Evolutionary conservation across 2,888 invertebrate genomes (phyloP).

Genomic region (Caenorhabditis virilis): DNA sequence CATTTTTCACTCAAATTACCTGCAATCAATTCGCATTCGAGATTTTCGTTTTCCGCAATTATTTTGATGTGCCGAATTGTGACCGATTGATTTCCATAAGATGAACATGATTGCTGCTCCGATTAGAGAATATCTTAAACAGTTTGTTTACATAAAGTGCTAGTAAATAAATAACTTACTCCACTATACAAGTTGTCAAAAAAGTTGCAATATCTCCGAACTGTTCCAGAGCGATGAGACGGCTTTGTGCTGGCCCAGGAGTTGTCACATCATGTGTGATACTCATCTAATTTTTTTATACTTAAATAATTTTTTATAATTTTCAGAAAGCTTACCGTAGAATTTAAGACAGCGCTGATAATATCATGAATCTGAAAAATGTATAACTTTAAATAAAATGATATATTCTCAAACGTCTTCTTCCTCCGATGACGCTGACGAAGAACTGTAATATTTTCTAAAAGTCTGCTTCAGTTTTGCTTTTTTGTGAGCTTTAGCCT

Average conservation of each 20-base stretch:
- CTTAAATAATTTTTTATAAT: slow-evolving; percentile 1
- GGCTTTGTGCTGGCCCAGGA: slow-evolving; percentile 16
- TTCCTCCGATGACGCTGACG: slow-evolving; percentile 34
- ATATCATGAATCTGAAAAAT: slow-evolving; percentile 13
- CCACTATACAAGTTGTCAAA: slow-evolving; percentile 64
- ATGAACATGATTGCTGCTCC: slow-evolving; percentile 67
- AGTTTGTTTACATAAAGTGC: too few species aligned
- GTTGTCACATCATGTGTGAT: slow-evolving; percentile 20
- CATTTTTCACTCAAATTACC: slow-evolving; percentile 23
- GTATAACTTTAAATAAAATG: not conserved
- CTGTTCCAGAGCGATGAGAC: slow-evolving; percentile 57
- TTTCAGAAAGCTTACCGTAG: slow-evolving; percentile 14
- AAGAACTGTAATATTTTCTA: slow-evolving; percentile 23
- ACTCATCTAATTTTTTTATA: slow-evolving; percentile 7
- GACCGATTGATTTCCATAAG: slow-evolving; percentile 63
- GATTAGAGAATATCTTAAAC: slow-evolving; percentile 62
- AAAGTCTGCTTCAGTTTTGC: slow-evolving; percentile 39
- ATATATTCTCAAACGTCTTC: not conserved
- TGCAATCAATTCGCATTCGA: slow-evolving; percentile 65
- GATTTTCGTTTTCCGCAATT: slow-evolving; percentile 50
- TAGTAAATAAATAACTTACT: too few species aligned
- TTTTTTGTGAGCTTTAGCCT: slow-evolving; percentile 42
- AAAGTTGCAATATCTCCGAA: slow-evolving; percentile 67
- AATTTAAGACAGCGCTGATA: slow-evolving; percentile 25
- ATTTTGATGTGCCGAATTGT: slow-evolving; percentile 18